A percentile compares a stretch with the other conserved stretches of the same genome.
Evolutionary conservation across 2,888 invertebrate genomes (phyloP).

Genomic region (Trichopoda pennipes): DNA sequence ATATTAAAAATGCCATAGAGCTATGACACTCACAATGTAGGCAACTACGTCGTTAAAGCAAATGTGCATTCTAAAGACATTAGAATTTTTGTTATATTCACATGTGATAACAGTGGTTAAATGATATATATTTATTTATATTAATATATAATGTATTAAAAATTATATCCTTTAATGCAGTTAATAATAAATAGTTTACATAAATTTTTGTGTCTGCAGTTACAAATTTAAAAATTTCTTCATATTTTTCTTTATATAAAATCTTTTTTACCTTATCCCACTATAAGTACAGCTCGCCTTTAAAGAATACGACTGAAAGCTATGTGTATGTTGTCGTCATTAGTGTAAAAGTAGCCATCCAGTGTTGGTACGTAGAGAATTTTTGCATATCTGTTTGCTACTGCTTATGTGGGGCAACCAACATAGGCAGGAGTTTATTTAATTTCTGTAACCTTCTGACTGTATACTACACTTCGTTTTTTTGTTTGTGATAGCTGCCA

Average conservation of each 20-base stretch:
- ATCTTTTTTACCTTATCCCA: neutral
- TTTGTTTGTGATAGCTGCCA: slow-evolving; percentile 52
- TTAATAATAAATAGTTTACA: too few relatives aligned
- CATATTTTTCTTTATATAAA: too few relatives aligned
- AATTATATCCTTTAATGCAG: too few relatives aligned
- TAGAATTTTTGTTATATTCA: too few relatives aligned
- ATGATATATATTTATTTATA: too few relatives aligned
- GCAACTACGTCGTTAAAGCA: neutral
- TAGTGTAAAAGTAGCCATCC: slow-evolving; percentile 36
- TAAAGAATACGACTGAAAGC: slow-evolving; percentile 1
- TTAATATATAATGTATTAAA: too few relatives aligned
- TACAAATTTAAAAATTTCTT: too few relatives aligned
- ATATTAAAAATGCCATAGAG: slow-evolving; percentile 70
- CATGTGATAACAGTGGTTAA: too few relatives aligned
- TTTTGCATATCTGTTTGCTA: slow-evolving; percentile 19
- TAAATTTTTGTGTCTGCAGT: too few relatives aligned
- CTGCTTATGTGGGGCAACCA: slow-evolving; percentile 5
- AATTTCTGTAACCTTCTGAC: slow-evolving; percentile 8
- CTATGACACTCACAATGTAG: slow-evolving; percentile 36
- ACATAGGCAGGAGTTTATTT: neutral
- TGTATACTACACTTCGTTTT: slow-evolving; percentile 10
- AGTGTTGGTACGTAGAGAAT: slow-evolving; percentile 20
- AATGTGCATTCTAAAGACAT: neutral
- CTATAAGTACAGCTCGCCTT: slow-evolving; percentile 9
- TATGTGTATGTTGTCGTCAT: slow-evolving; percentile 28